These are phyloP conservation scores for Phocides pigmalion DNA, from an alignment of 1,140 invertebrate species.

Conservation along the genomic window DNA sequence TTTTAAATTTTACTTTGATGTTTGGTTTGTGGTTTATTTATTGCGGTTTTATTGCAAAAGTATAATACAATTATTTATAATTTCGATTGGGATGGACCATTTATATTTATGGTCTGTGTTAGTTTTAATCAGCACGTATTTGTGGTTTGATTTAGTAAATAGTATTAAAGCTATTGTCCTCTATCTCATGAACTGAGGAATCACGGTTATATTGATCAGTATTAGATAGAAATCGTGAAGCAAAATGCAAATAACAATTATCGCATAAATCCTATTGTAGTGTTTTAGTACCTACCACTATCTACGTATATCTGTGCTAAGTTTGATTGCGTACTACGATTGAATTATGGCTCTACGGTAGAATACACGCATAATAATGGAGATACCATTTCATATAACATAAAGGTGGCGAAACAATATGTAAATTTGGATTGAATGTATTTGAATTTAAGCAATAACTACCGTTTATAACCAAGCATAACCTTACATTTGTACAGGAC, in stretches of 20 bases:
- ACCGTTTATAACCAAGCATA: too few relatives aligned
- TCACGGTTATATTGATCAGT: neutral
- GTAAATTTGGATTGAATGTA: too few relatives aligned
- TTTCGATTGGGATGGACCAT: neutral
- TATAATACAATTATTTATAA: conserved; percentile 24
- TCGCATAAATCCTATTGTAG: neutral
- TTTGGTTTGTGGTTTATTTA: conserved; percentile 39
- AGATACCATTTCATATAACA: neutral
- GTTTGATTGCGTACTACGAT: neutral
- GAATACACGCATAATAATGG: neutral
- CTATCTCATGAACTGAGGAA: neutral
- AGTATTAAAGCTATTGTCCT: too few relatives aligned
- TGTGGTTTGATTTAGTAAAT: neutral
- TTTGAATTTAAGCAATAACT: too few relatives aligned
- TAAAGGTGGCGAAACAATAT: too few relatives aligned
- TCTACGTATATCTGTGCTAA: neutral
- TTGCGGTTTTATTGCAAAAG: conserved; percentile 26
- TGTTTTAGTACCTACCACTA: too few relatives aligned
- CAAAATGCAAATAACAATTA: neutral
- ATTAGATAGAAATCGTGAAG: neutral
- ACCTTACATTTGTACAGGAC: too few relatives aligned
- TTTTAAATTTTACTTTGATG: conserved; percentile 64
- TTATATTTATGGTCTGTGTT: neutral
- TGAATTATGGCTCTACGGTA: neutral
- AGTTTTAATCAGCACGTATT: too few relatives aligned